Conservation (phyloP, 2,888 invertebrate species). For the Ceratothoa steindachneri region DNA sequence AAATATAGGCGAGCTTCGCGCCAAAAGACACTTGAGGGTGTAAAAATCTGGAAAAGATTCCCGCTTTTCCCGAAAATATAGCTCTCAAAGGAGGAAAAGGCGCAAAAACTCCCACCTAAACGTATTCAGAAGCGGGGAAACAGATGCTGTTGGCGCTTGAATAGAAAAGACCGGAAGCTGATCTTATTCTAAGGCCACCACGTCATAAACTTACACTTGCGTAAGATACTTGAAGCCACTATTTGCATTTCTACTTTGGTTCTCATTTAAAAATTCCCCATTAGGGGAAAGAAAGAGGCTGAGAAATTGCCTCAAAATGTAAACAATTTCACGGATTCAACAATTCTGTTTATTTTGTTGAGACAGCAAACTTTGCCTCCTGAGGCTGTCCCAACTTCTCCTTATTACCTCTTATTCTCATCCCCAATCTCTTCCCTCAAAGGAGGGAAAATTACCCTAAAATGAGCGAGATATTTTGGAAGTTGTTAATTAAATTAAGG, state of each 20-base stretch:
- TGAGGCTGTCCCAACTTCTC: too few species aligned
- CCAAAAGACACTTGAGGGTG: too few species aligned
- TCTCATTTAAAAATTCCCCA: background rate
- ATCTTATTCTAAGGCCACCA: background rate
- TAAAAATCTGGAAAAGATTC: too few species aligned
- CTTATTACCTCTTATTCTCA: too few species aligned
- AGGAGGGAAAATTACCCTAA: background rate
- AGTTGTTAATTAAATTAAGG: background rate
- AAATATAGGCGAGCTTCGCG: too few species aligned
- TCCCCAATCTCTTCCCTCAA: background rate
- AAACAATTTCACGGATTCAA: background rate
- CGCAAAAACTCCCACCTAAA: too few species aligned
- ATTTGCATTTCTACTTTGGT: background rate
- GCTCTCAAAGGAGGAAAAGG: too few species aligned
- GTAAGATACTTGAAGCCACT: background rate
- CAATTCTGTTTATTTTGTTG: background rate
- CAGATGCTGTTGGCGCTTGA: background rate
- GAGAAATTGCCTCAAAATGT: background rate
- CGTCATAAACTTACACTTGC: background rate
- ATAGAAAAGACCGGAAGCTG: background rate
- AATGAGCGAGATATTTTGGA: background rate
- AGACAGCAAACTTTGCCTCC: background rate
- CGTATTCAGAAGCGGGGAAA: too few species aligned
- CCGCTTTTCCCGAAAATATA: too few species aligned
- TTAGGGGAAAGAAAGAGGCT: background rate